Base-by-base conservation (phyloP, 2,797 vertebrate genomes). In the Esox masquinongy region DNA sequence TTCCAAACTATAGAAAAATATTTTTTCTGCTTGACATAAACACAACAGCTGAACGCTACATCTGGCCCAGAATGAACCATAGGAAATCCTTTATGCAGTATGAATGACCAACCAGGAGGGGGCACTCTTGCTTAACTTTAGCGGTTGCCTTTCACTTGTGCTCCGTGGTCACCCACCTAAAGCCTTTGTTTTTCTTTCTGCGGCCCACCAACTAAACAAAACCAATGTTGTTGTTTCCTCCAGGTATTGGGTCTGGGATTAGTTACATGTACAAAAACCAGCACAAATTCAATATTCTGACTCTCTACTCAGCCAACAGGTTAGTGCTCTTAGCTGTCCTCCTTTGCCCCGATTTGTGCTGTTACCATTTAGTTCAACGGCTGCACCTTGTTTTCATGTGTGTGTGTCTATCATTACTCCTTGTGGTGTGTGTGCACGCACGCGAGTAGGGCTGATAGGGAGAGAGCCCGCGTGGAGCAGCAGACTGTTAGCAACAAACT, bases 221-320 rank as follows among this genome's bases (percentile, higher is more conserved):
- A 92, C 75, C 93, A 94, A 75, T 24, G 68, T 69, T 69, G 39
- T 69, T 43, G 5, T 67, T 67, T 51, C 50, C 1, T 74, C 83
- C 1, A 92, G 91, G 90, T 34, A 79, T 92, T 8, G 92, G 92
- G 31, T 93, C 91, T 31, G 91, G 92, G 4, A 92, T 92, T 80
- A 91, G 87, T 83, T 92, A 85, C 78, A 76, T 89, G 51, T 92
- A 89, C 78, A 90, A 90, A 70, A 88, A 92, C 77, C 94, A 94
- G 76, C 94, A 96, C 80, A 96, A 93, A 86, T 96, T 98, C 85
- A 99, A 97, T 84, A 96, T 98, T 85, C 85, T 96, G 67, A 97
- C 96, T 63, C 81, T 98, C 34, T 99, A 98, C 89, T 97, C 97
- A 36, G 95, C 94, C 11, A 96, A 96, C 3, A 95, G 94, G 98